Evolutionary conservation across 2,797 vertebrate genomes (phyloP).

Genomic region (Huso huso): DNA sequence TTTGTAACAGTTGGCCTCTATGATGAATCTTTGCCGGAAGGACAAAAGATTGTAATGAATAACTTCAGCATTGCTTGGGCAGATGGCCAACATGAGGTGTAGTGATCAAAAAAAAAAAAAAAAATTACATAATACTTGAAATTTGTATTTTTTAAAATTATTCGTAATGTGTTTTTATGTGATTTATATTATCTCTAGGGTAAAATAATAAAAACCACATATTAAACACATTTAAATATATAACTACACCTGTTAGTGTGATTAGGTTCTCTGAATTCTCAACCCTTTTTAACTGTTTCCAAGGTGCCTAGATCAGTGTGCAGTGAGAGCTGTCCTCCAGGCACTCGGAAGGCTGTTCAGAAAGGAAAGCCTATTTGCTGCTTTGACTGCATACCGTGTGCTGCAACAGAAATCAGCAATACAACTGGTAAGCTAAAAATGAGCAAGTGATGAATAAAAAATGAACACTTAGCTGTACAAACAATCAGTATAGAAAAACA

Average conservation of each 20-base stretch:
- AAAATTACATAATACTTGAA: not conserved
- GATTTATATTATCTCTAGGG: not conserved
- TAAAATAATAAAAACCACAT: not conserved
- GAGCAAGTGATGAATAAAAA: too few species aligned
- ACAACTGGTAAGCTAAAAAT: slow-evolving; percentile 58
- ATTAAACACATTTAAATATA: not conserved
- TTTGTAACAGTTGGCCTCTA: slow-evolving; percentile 60
- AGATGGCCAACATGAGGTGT: slow-evolving; percentile 40
- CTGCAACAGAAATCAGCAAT: slow-evolving; percentile 61
- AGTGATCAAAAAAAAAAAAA: not conserved
- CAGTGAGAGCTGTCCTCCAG: slow-evolving; percentile 57
- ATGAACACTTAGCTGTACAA: too few species aligned
- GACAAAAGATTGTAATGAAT: slow-evolving; percentile 56
- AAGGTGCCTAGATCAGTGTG: slow-evolving; percentile 63
- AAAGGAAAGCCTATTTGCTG: slow-evolving; percentile 64
- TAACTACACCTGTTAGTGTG: not conserved
- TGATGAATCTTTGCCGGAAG: slow-evolving; percentile 51
- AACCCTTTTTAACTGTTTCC: not conserved
- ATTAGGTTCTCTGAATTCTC: not conserved
- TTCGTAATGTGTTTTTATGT: not conserved
- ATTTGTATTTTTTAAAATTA: not conserved
- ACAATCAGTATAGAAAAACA: too few species aligned
- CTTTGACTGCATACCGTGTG: slow-evolving; percentile 61
- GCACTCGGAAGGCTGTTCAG: slow-evolving; percentile 50
- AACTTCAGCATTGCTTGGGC: slow-evolving; percentile 51